Base-by-base conservation (phyloP, 2,113 vertebrate genomes). In the Chrysemys picta region DNA sequence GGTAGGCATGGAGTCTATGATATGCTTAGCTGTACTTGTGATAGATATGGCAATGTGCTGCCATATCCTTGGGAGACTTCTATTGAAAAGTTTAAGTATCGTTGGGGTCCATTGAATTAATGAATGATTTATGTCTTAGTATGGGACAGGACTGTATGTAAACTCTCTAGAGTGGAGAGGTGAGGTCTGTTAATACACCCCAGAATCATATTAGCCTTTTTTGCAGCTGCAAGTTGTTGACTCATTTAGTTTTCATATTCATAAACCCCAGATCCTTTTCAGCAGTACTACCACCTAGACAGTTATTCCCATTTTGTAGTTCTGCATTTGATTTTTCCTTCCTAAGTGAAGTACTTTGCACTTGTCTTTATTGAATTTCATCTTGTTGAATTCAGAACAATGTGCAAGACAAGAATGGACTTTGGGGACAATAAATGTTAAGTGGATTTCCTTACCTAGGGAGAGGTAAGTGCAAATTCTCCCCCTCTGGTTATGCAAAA, bases 21-120 rank as follows among this genome's bases (percentile, higher is more conserved):
- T 38, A n/a, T 6, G 53, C 4, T 57, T 2, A 14, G 56, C 38
- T 0, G 0, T 49, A 80, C 8, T 21, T 72, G 65, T 72, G 35
- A 38, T 21, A 38, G n/a, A n/a, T 38, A 38, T 22, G 2, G 10
- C 65, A n/a, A 69, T 69, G 35, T 69, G 8, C 8, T n/a, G 19
- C 65, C 35, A 19, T 8, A 38, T 21, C 65, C 17, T 69, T 21
- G 65, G 35, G 65, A 69, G 35, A 19, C 35, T 38, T n/a, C 35
- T n/a, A 38, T 16, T 38, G 35, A 69, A 69, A 69, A 38, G 17
- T 38, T 19, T 69, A 38, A 69, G 35, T 38, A 69, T 69, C 35
- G n/a, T n/a, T 38, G 35, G 19, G 65, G 35, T 69, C 65, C 35
- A 69, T 69, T n/a, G 65, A 69, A 69, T 69, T 69, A 69, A 69